These are phyloP conservation scores for Rhinoraja longicauda DNA, from an alignment of 2,797 vertebrate genomes.

Conservation along the genomic window DNA sequence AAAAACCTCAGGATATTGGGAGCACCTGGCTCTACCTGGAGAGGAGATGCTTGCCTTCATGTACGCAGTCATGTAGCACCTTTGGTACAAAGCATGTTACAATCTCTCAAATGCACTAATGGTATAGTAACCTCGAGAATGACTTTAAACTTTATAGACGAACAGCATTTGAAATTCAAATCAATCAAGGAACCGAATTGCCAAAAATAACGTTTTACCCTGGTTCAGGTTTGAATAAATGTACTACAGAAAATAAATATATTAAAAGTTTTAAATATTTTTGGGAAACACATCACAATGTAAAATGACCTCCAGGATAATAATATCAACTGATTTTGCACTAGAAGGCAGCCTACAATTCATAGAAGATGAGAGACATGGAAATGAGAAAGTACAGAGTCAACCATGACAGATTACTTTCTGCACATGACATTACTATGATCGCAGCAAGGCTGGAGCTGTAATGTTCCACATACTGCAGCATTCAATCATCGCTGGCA, in stretches of 20 bases:
- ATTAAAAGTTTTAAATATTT: background rate
- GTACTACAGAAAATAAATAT: background rate
- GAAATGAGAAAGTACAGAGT: constrained; percentile 13
- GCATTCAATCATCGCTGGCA: background rate
- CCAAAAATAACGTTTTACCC: background rate
- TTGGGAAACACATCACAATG: background rate
- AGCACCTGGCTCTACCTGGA: too few relatives aligned
- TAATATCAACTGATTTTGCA: background rate
- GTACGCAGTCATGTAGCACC: too few relatives aligned
- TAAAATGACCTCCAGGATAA: background rate
- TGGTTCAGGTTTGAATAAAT: background rate
- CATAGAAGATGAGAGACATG: background rate
- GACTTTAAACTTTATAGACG: background rate
- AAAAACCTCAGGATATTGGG: too few relatives aligned
- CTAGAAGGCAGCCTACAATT: background rate
- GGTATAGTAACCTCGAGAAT: too few relatives aligned
- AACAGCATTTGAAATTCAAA: background rate
- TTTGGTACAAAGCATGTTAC: too few relatives aligned
- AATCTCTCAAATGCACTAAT: too few relatives aligned
- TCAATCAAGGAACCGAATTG: background rate
- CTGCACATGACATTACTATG: background rate
- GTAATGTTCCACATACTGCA: constrained; percentile 13
- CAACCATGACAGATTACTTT: background rate
- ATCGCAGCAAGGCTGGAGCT: background rate
- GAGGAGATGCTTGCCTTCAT: too few relatives aligned